Evolutionary conservation across 2,888 invertebrate species (phyloP).

Genomic region (Acanthosepion lycidas): DNA sequence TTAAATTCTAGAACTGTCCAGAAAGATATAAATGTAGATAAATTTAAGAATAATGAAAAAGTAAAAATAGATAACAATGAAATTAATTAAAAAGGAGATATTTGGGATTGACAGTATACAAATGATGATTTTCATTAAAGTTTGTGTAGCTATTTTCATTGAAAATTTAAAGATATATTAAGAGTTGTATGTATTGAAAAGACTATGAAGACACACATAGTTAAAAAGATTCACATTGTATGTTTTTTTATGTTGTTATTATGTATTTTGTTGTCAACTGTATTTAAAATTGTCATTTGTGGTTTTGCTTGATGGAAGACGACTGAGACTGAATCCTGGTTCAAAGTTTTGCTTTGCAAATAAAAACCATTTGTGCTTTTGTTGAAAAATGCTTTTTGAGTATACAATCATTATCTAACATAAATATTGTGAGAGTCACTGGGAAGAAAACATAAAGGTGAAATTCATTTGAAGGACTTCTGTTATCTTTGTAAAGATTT

Average conservation of each 20-base stretch:
- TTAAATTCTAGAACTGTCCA: too few species aligned
- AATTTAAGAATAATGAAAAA: too few species aligned
- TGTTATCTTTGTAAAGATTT: neutral
- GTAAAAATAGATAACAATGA: too few species aligned
- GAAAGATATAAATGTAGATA: too few species aligned
- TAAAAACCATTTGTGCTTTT: constrained; percentile 52
- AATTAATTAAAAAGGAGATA: too few species aligned
- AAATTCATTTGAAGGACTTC: neutral
- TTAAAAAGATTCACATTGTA: neutral
- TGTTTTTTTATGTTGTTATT: neutral
- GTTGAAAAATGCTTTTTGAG: constrained; percentile 40
- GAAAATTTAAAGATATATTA: too few species aligned
- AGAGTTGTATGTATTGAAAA: too few species aligned
- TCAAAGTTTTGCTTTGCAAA: neutral
- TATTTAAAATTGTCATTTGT: neutral
- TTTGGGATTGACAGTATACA: too few species aligned
- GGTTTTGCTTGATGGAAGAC: constrained; percentile 35
- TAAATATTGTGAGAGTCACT: neutral
- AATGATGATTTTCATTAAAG: too few species aligned
- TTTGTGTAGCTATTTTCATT: too few species aligned
- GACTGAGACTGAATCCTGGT: neutral
- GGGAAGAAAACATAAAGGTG: neutral
- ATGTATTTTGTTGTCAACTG: neutral
- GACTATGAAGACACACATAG: too few species aligned
- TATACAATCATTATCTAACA: neutral